Conservation (phyloP, 1,140 invertebrate genomes). For the Chlorops oryzae region DNA sequence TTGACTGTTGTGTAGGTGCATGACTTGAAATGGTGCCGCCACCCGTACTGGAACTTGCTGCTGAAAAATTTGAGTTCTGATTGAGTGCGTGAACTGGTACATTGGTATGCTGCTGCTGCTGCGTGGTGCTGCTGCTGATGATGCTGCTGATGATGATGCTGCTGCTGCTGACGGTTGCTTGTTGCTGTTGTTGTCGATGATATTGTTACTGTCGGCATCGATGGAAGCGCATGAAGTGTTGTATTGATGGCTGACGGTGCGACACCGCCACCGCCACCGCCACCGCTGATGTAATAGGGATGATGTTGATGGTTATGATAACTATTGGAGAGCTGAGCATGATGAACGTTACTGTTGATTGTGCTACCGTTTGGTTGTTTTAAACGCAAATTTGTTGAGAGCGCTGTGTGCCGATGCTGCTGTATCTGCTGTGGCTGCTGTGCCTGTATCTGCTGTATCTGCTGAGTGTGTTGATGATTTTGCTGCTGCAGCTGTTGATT, state of each 20-base stretch:
- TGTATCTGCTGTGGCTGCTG: constrained; percentile 13
- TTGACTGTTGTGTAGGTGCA: constrained; percentile 42
- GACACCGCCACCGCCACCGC: no score
- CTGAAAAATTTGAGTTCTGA: constrained; percentile 44
- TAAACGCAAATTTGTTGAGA: no score
- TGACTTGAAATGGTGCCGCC: constrained; percentile 41
- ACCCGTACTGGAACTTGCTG: constrained; percentile 41
- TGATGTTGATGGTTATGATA: no score
- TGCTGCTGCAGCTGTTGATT: constrained; percentile 11
- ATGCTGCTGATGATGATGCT: constrained; percentile 8
- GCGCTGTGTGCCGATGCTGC: no score
- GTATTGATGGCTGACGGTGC: no score
- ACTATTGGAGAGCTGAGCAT: no score
- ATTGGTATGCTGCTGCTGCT: constrained; percentile 16
- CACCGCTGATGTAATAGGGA: no score
- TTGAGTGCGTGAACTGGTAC: constrained; percentile 38
- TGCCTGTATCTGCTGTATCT: background rate
- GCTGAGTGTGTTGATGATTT: constrained; percentile 6
- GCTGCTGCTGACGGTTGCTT: constrained; percentile 17
- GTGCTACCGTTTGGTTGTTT: no score
- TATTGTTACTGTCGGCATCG: no score
- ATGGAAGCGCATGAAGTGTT: no score
- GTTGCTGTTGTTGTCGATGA: constrained; percentile 14
- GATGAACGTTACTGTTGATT: no score
- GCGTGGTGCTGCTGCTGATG: background rate